Conservation (phyloP, 2,113 vertebrate species). For the Nerophis lumbriciformis region DNA sequence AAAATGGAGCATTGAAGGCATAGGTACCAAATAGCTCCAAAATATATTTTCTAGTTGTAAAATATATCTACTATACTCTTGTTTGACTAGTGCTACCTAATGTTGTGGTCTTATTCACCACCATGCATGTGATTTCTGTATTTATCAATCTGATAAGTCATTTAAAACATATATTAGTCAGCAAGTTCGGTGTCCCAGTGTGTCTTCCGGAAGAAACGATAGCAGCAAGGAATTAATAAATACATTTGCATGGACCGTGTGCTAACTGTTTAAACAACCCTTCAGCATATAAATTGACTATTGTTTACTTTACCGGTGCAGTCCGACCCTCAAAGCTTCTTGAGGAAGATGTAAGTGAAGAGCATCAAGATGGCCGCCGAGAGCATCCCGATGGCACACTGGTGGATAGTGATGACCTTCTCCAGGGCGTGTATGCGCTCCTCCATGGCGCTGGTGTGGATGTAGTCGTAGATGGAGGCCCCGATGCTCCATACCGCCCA, state of each 20-base stretch:
- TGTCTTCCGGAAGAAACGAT: neutral
- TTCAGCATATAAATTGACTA: neutral
- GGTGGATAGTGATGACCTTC: constrained; percentile 66
- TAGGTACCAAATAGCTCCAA: too few relatives aligned
- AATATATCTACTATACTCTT: too few relatives aligned
- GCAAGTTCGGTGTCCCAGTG: neutral
- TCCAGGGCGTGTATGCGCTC: constrained; percentile 74
- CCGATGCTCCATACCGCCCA: constrained; percentile 76
- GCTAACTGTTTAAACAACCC: neutral
- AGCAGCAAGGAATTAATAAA: too few relatives aligned
- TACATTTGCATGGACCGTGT: neutral
- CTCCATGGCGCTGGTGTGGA: constrained; percentile 76
- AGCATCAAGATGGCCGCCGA: constrained; percentile 60
- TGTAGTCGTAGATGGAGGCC: constrained; percentile 75
- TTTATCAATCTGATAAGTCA: constrained; percentile 11
- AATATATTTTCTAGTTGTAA: too few relatives aligned
- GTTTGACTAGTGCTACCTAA: too few relatives aligned
- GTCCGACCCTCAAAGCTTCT: constrained; percentile 60
- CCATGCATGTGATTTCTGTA: too few relatives aligned
- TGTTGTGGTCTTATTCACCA: too few relatives aligned
- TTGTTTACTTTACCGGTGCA: neutral
- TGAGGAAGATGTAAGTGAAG: constrained; percentile 71
- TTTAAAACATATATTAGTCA: constrained; percentile 3
- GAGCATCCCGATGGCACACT: constrained; percentile 70
- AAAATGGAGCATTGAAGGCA: too few relatives aligned